Percentiles rank a stretch among this genome's conserved stretches.
These are phyloP conservation scores for Natator depressus DNA, from an alignment of 2,113 vertebrate species.

Conservation along the genomic window DNA sequence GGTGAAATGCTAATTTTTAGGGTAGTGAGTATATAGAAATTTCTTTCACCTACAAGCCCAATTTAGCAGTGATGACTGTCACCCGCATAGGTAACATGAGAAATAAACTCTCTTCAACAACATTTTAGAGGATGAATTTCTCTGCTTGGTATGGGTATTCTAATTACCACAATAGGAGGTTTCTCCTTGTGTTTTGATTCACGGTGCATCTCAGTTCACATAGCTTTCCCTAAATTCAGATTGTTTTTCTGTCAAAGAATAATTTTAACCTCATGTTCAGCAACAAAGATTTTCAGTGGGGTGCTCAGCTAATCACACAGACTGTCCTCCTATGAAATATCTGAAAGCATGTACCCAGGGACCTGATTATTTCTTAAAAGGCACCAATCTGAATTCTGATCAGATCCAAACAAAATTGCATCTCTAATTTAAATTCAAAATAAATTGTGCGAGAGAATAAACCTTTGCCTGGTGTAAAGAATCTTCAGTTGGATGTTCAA, in stretches of 20 bases:
- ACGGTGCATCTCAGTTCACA: neutral
- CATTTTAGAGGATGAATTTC: neutral
- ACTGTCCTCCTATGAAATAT: neutral
- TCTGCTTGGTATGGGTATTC: neutral
- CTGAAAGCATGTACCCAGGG: neutral
- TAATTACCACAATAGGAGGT: neutral
- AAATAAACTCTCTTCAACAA: neutral
- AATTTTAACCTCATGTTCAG: neutral
- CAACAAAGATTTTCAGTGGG: neutral
- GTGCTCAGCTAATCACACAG: neutral
- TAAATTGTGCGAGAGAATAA: slow-evolving; percentile 1
- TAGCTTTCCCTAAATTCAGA: neutral
- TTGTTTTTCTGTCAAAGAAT: neutral
- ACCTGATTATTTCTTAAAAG: slow-evolving; percentile 5
- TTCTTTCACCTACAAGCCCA: neutral
- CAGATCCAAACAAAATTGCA: neutral
- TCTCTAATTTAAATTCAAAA: slow-evolving; percentile 56
- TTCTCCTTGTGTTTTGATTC: neutral
- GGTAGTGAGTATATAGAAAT: neutral
- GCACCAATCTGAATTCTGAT: slow-evolving; percentile 18
- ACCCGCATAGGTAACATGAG: neutral
- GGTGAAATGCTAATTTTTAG: neutral
- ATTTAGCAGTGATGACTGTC: neutral
- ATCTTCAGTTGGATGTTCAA: slow-evolving; percentile 60
- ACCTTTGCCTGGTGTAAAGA: slow-evolving; percentile 47